Evolutionary conservation across 1,140 invertebrate genomes (phyloP).

Genomic region (Apis florea): DNA sequence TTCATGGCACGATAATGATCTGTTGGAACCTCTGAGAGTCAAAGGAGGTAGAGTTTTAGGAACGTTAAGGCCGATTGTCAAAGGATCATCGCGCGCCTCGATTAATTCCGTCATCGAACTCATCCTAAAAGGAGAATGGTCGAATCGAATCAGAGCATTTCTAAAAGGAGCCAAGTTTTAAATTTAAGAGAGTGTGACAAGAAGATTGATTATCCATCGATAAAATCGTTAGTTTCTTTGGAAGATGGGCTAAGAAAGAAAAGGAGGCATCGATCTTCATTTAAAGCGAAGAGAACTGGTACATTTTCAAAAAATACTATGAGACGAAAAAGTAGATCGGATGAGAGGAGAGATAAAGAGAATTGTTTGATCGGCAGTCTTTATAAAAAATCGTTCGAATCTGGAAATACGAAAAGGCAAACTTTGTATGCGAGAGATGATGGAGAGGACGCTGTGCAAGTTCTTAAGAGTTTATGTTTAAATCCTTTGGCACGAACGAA

Average conservation of each 20-base stretch:
- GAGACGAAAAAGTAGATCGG: conserved; percentile 42
- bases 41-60: conserved; percentile 19
- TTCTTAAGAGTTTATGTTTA: conserved; percentile 73
- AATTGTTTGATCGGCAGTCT: conserved; percentile 36
- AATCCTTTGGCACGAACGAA: conserved; percentile 76
- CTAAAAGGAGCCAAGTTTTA: neutral
- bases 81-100: conserved; percentile 12
- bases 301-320: conserved; percentile 63
- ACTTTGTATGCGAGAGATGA: conserved; percentile 78
- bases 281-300: conserved; percentile 51
- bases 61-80: conserved; percentile 44
- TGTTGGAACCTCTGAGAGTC: conserved; percentile 45
- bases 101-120: conserved; percentile 41
- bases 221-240: conserved; percentile 12
- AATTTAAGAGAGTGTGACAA: conserved; percentile 16
- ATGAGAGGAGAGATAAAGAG: conserved; percentile 32
- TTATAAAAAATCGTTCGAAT: conserved; percentile 30
- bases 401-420: conserved; percentile 66
- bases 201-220: conserved; percentile 21
- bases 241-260: conserved; percentile 2
- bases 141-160: conserved; percentile 10
- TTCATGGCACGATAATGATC: conserved; percentile 59
- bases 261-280: conserved; percentile 54
- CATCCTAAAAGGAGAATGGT: conserved; percentile 57
- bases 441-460: conserved; percentile 73